phyloP scores from a whole-genome alignment of 2,797 vertebrate species.

The Mus minutoides region DNA sequence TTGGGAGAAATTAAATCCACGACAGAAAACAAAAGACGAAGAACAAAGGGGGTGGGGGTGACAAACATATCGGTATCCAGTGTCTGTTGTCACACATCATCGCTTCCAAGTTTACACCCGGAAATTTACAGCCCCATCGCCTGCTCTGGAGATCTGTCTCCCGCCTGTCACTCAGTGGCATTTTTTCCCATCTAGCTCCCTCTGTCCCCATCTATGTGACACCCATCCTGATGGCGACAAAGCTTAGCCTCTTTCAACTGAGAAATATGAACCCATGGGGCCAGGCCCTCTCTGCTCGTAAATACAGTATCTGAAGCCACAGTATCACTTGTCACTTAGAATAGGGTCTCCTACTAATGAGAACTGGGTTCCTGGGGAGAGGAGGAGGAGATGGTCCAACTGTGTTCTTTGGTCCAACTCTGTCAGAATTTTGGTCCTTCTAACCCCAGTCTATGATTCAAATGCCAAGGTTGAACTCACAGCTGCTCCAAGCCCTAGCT shows the following conservation, averaged over 20 bases:
- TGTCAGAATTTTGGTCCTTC: not conserved
- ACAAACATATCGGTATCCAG: not conserved
- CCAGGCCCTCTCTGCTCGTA: constrained; percentile 75
- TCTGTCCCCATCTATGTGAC: not conserved
- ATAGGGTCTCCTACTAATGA: not conserved
- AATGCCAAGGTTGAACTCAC: not conserved
- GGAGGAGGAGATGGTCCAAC: not conserved
- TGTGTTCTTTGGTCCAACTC: not conserved
- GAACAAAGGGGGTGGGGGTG: not conserved
- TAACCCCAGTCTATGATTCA: not conserved
- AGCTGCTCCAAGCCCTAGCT: too few species aligned
- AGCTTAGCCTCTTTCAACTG: not conserved
- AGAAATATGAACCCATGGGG: constrained; percentile 58
- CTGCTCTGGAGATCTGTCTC: constrained; percentile 63
- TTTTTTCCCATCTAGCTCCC: not conserved
- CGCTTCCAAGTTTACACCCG: not conserved
- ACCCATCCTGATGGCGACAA: not conserved
- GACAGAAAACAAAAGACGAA: constrained; percentile 16
- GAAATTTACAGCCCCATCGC: constrained; percentile 67
- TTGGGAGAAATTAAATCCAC: constrained; percentile 77
- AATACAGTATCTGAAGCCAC: constrained; percentile 68
- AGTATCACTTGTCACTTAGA: constrained; percentile 46
- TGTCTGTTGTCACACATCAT: constrained; percentile 19
- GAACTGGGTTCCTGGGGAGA: not conserved
- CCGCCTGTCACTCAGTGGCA: constrained; percentile 19